Evolutionary conservation across 2,113 vertebrate genomes (phyloP).

Genomic region (Stegostoma tigrinum): DNA sequence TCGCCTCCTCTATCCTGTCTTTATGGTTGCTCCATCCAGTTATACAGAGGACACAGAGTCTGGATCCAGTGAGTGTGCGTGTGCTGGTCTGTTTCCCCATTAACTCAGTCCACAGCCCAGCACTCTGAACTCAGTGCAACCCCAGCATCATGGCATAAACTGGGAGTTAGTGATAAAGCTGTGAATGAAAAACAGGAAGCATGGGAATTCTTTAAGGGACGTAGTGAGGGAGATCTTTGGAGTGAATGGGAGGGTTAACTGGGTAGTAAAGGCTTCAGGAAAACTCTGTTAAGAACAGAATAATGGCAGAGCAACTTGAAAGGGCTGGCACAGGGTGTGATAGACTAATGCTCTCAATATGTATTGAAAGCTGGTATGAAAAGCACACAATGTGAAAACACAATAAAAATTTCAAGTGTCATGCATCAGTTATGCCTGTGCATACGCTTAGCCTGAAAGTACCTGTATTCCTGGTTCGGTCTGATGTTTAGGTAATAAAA

Average conservation of each 20-base stretch:
- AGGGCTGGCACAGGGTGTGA: not conserved
- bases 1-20: not conserved
- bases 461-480: slow-evolving; percentile 46
- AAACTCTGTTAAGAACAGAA: not conserved
- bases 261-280: too few species aligned
- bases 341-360: not conserved
- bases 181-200: not conserved
- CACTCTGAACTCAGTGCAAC: not conserved
- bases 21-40: not conserved
- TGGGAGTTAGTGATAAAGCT: not conserved
- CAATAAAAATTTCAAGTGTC: not conserved
- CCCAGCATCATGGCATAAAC: not conserved
- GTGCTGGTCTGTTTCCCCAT: too few species aligned
- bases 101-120: not conserved
- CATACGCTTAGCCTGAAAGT: not conserved
- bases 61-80: not conserved
- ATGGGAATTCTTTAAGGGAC: too few species aligned
- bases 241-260: too few species aligned
- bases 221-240: too few species aligned
- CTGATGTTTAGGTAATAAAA: slow-evolving; percentile 54
- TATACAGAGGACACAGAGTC: not conserved
- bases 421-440: not conserved
- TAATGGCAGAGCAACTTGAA: not conserved
- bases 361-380: not conserved
- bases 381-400: not conserved